These are phyloP conservation scores for Pogona vitticeps DNA, from an alignment of 2,113 vertebrate species.

Conservation along the genomic window DNA sequence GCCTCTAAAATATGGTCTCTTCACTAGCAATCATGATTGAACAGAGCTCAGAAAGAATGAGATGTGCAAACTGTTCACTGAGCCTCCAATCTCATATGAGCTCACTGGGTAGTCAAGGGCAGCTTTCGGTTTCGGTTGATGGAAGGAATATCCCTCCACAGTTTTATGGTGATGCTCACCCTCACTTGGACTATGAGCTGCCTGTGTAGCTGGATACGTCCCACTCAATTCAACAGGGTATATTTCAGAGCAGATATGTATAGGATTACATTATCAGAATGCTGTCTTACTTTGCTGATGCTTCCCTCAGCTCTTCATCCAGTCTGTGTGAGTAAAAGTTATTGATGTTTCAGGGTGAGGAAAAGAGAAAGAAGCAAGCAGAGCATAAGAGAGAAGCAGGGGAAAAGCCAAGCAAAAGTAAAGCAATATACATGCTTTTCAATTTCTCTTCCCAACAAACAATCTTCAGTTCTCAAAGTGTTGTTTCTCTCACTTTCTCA, in stretches of 20 bases:
- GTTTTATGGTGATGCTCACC: too few relatives aligned
- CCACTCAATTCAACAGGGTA: too few relatives aligned
- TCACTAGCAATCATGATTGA: conserved; percentile 10
- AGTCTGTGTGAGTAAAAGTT: conserved; percentile 85
- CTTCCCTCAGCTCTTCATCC: conserved; percentile 93
- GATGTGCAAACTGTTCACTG: conserved; percentile 37
- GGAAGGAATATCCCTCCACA: too few relatives aligned
- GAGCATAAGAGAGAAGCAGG: conserved; percentile 75
- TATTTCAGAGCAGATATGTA: background rate
- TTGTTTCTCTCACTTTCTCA: background rate
- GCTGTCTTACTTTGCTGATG: conserved; percentile 89
- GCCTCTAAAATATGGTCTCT: conserved; percentile 36
- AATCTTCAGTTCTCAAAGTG: conserved; percentile 6
- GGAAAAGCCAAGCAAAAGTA: conserved; percentile 75
- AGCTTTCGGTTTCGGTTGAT: too few relatives aligned
- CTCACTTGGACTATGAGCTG: too few relatives aligned
- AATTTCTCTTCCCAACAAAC: conserved; percentile 10
- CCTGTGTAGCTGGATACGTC: too few relatives aligned
- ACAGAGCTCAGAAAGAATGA: conserved; percentile 28
- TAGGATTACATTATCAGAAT: conserved; percentile 49
- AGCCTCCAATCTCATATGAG: background rate
- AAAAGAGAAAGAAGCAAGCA: conserved; percentile 77
- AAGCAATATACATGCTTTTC: conserved; percentile 51
- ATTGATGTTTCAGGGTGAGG: conserved; percentile 64
- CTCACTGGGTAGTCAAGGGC: too few relatives aligned